Percentiles rank a stretch among this genome's conserved stretches.
phyloP scores from a whole-genome alignment of 2,888 invertebrate species.

The Yponomeuta sedellus region DNA sequence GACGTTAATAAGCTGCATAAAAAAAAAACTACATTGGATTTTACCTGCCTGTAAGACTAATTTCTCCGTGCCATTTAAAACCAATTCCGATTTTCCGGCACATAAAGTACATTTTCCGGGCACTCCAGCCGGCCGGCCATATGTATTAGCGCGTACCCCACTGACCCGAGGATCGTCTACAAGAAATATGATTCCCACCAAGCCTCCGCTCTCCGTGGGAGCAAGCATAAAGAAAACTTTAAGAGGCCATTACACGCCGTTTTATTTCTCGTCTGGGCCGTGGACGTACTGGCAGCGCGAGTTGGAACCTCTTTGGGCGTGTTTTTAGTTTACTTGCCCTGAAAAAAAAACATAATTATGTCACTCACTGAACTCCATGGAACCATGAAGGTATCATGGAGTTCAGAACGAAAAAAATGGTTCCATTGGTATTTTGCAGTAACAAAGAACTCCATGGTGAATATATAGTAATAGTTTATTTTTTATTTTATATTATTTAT shows the following conservation, averaged over 20 bases:
- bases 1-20: too few relatives aligned
- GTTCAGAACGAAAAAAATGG: too few relatives aligned
- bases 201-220: conserved; percentile 28
- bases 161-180: conserved; percentile 8
- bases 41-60: not conserved
- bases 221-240: conserved; percentile 41
- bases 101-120: not conserved
- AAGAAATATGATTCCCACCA: conserved; percentile 43
- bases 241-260: conserved; percentile 41
- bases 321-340: too few relatives aligned
- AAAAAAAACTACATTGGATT: too few relatives aligned
- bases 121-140: not conserved
- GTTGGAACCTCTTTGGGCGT: not conserved
- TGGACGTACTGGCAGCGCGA: not conserved
- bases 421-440: too few relatives aligned
- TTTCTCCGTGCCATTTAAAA: conserved; percentile 1
- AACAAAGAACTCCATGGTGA: too few relatives aligned
- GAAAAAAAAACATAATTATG: not conserved
- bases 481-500: too few relatives aligned
- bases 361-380: too few relatives aligned
- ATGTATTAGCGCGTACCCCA: conserved; percentile 6
- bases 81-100: not conserved
- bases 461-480: too few relatives aligned
- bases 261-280: conserved; percentile 26
- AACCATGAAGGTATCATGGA: too few relatives aligned